Conservation (phyloP, 2,797 vertebrate species). For the Crax fasciolata region DNA sequence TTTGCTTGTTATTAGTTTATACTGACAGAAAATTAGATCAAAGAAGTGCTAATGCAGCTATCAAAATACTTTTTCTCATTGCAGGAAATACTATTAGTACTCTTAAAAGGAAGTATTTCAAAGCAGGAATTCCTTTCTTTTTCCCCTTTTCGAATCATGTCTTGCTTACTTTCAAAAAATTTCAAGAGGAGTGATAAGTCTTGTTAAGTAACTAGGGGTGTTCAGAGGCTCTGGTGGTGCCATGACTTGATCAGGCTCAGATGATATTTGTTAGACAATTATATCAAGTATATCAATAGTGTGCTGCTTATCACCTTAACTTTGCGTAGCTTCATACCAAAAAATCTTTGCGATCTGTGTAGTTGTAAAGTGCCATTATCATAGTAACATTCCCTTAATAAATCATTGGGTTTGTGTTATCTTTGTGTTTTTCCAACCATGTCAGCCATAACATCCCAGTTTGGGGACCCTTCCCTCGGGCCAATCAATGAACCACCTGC, state of each 20-base stretch:
- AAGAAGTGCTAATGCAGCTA: background rate
- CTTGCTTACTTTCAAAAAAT: background rate
- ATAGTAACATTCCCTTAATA: background rate
- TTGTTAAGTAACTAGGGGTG: background rate
- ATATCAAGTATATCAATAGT: background rate
- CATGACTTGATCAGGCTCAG: background rate
- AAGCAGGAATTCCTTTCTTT: background rate
- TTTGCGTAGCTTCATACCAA: background rate
- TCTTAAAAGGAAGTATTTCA: background rate
- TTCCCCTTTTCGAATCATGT: background rate
- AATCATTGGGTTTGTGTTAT: background rate
- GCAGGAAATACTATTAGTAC: background rate
- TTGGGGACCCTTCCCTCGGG: background rate
- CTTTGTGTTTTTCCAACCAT: background rate
- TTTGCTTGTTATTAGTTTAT: slow-evolving; percentile 18
- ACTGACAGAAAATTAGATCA: background rate
- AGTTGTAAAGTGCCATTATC: slow-evolving; percentile 21
- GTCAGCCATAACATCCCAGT: background rate
- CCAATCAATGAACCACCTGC: background rate
- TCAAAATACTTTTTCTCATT: background rate
- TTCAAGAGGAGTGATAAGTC: background rate
- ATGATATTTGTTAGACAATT: slow-evolving; percentile 15
- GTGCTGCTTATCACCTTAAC: slow-evolving; percentile 15
- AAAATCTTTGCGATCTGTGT: slow-evolving; percentile 27
- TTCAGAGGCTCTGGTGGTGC: background rate